phyloP scores from a whole-genome alignment of 2,113 vertebrate species.

The Dicerorhinus sumatrensis region DNA sequence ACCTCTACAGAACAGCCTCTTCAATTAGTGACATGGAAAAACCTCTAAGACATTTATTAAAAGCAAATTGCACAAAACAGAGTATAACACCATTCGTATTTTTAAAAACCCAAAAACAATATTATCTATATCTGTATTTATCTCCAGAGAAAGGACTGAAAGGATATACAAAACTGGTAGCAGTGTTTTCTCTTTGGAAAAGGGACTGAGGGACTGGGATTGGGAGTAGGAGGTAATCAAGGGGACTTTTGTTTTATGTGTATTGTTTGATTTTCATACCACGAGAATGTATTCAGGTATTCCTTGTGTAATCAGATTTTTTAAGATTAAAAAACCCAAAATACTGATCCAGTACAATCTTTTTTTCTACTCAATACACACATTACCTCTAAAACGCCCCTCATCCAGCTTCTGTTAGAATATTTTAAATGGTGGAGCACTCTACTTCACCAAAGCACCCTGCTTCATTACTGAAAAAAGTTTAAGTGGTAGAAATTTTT shows the following conservation, averaged over 20 bases:
- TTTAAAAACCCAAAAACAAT: not conserved
- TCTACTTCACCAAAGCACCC: not conserved
- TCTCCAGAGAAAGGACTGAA: not conserved
- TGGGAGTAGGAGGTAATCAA: not conserved
- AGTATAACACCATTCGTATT: not conserved
- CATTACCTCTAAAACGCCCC: not conserved
- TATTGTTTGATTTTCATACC: not conserved
- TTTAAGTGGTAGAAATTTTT: not conserved
- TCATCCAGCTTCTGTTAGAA: not conserved
- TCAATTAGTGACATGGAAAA: not conserved
- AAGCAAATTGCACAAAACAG: not conserved
- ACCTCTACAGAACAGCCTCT: not conserved
- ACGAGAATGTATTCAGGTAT: not conserved
- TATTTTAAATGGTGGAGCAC: not conserved
- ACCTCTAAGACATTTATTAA: conserved; percentile 7
- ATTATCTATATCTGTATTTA: not conserved
- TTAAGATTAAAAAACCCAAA: not conserved
- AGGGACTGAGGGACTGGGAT: not conserved
- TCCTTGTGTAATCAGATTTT: not conserved
- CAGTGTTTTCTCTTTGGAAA: conserved; percentile 28
- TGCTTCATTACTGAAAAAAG: not conserved
- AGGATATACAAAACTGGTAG: not conserved
- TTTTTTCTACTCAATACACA: not conserved
- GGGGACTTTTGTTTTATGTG: not conserved
- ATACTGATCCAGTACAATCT: not conserved